Percentiles rank a stretch among this genome's conserved stretches.
Evolutionary conservation across 2,113 vertebrate genomes (phyloP).

Genomic region (Perca fluviatilis): DNA sequence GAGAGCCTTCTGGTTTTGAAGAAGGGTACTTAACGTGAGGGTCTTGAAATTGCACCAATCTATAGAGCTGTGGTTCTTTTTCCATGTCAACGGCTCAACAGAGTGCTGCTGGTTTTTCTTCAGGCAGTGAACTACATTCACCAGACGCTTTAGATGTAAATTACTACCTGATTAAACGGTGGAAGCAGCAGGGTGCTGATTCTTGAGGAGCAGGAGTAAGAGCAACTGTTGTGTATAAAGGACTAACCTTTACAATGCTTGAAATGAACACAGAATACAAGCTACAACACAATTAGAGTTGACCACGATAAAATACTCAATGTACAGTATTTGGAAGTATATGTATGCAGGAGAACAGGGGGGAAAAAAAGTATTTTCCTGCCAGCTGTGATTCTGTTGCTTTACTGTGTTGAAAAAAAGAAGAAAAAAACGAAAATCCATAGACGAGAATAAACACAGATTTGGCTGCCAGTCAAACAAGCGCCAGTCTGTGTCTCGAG

Average conservation of each 20-base stretch:
- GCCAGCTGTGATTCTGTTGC: constrained; percentile 12
- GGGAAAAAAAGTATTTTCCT: background rate
- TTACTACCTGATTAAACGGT: constrained; percentile 37
- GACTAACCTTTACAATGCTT: constrained; percentile 10
- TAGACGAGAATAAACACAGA: constrained; percentile 58
- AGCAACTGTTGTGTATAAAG: background rate
- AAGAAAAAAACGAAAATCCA: constrained; percentile 27
- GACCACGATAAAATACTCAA: background rate
- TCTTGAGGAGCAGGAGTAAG: constrained; percentile 13
- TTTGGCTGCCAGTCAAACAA: constrained; percentile 71
- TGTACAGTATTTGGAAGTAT: background rate
- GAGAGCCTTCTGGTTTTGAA: constrained; percentile 2
- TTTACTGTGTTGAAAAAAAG: constrained; percentile 36
- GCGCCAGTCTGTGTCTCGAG: constrained; percentile 47
- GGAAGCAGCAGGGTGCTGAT: constrained; percentile 36
- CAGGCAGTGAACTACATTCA: constrained; percentile 28
- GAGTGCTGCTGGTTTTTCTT: constrained; percentile 17
- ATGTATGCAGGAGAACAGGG: constrained; percentile 1
- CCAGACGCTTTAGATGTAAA: constrained; percentile 38
- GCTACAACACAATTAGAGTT: background rate
- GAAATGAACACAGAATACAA: background rate
- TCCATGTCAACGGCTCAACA: background rate
- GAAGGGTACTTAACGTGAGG: constrained; percentile 13
- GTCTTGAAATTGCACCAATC: constrained; percentile 19
- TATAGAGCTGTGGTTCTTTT: constrained; percentile 18